Conservation (phyloP, 2,888 invertebrate species). For the Strigamia maritima region DNA sequence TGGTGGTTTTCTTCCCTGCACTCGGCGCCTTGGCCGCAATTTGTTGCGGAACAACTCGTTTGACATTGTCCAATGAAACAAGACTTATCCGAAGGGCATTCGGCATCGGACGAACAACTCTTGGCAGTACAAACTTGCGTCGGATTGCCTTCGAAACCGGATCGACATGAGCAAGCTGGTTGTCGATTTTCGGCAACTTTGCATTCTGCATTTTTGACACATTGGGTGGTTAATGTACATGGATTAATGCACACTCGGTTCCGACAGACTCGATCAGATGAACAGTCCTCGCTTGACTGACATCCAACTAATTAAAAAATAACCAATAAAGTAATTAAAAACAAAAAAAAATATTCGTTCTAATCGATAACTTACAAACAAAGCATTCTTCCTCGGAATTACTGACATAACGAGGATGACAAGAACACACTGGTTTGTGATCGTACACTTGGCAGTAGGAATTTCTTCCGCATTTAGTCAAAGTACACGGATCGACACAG, state of each 20-base stretch:
- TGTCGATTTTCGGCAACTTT: constrained; percentile 64
- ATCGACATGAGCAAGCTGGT: constrained; percentile 80
- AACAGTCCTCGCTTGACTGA: constrained; percentile 74
- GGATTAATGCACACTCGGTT: constrained; percentile 81
- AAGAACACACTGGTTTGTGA: constrained; percentile 78
- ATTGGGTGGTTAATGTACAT: constrained; percentile 68
- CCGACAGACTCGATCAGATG: constrained; percentile 78
- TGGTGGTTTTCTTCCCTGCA: constrained; percentile 74
- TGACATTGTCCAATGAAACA: constrained; percentile 73
- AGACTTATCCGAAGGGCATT: constrained; percentile 39
- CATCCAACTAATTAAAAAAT: constrained; percentile 54
- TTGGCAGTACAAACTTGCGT: constrained; percentile 31
- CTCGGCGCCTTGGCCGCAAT: constrained; percentile 71
- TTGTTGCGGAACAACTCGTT: constrained; percentile 61
- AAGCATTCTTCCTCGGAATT: constrained; percentile 60
- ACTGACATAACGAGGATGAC: constrained; percentile 70
- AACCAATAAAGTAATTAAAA: neutral
- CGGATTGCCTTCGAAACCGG: constrained; percentile 72
- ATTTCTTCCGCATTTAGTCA: constrained; percentile 45
- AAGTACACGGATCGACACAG: constrained; percentile 45
- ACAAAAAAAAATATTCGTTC: neutral
- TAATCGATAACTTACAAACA: constrained; percentile 31
- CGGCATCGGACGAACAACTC: constrained; percentile 42
- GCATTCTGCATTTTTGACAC: constrained; percentile 72
- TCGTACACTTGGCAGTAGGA: constrained; percentile 49